Evolutionary conservation across 2,113 vertebrate genomes (phyloP).

Genomic region (Poecile atricapillus): DNA sequence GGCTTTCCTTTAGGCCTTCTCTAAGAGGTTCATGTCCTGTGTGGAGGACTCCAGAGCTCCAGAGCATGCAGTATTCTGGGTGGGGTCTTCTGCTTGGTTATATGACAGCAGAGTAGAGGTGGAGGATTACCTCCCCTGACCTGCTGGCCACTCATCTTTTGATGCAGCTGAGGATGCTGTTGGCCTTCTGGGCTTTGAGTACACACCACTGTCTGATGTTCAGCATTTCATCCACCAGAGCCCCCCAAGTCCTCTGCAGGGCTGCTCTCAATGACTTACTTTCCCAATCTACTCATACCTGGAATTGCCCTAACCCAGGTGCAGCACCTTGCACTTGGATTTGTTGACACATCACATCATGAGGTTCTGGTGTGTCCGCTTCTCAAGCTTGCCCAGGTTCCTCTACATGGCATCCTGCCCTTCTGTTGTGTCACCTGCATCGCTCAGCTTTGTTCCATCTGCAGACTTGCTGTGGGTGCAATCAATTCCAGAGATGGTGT

Average conservation of each 20-base stretch:
- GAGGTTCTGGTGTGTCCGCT: fast-evolving
- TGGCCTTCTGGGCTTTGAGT: not conserved
- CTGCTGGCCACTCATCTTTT: not conserved
- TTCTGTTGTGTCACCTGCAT: not conserved
- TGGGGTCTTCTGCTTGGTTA: not conserved
- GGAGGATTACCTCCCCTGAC: not conserved
- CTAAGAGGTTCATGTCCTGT: not conserved
- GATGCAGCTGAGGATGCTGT: not conserved
- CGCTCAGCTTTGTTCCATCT: not conserved
- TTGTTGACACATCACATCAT: not conserved
- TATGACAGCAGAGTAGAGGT: not conserved
- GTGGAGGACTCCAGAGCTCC: not conserved
- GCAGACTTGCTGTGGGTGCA: fast-evolving
- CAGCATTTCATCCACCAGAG: not conserved
- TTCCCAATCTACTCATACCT: not conserved
- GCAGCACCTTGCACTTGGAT: not conserved
- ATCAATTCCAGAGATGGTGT: fast-evolving
- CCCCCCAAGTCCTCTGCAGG: not conserved
- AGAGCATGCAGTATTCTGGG: not conserved
- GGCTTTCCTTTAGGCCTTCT: not conserved
- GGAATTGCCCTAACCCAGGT: not conserved
- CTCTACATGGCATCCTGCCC: not conserved
- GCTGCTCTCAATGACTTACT: not conserved
- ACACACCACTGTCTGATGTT: not conserved
- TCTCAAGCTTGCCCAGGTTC: not conserved